Evolutionary conservation across 2,797 vertebrate genomes (phyloP).

Genomic region (Rhinella marina): DNA sequence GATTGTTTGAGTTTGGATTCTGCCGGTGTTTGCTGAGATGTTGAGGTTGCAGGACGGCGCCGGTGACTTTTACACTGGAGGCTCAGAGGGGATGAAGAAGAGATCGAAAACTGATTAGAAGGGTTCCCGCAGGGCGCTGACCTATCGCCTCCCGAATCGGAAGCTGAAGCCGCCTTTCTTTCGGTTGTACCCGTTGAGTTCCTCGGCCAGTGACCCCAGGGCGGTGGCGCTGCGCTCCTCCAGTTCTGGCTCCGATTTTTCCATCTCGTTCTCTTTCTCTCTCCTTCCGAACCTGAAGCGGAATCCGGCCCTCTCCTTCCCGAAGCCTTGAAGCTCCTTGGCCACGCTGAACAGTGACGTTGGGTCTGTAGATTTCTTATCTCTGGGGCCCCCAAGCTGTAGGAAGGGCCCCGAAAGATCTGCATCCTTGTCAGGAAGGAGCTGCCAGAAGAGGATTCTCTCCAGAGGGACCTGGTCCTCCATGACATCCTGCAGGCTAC

Average conservation of each 20-base stretch:
- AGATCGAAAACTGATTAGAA: conserved; percentile 1
- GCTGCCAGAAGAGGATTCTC: rapidly evolving
- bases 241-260: rapidly evolving
- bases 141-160: conserved; percentile 71
- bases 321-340: conserved; percentile 57
- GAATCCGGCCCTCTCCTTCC: conserved; percentile 30
- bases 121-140: neutral
- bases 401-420: rapidly evolving
- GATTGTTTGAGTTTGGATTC: conserved; percentile 33
- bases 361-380: conserved; percentile 36
- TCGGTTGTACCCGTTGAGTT: conserved; percentile 69
- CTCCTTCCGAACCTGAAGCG: conserved; percentile 59
- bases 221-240: conserved; percentile 38
- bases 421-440: neutral
- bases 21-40: conserved; percentile 27
- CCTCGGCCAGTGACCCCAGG: conserved; percentile 67
- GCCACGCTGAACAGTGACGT: conserved; percentile 53
- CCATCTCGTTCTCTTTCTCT: neutral
- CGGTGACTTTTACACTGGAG: neutral
- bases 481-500: conserved; percentile 49
- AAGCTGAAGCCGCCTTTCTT: conserved; percentile 75
- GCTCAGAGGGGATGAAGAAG: neutral
- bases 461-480: rapidly evolving
- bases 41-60: conserved; percentile 22
- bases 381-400: rapidly evolving